A percentile compares a stretch with the other conserved stretches of the same genome.
Evolutionary conservation across 2,113 vertebrate species (phyloP).

Genomic region (Baryphthengus martii): DNA sequence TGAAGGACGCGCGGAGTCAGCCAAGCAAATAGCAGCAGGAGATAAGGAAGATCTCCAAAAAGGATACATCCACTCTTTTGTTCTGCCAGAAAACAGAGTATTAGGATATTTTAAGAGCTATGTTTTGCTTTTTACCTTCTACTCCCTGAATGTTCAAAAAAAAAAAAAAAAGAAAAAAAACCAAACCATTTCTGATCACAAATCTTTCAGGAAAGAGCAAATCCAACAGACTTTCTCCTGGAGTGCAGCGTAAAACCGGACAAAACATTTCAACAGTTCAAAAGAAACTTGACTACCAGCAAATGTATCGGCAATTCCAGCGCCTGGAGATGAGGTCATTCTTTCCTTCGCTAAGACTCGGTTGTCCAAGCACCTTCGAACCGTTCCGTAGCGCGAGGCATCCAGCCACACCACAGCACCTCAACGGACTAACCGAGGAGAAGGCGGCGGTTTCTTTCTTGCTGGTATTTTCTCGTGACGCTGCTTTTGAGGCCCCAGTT

Average conservation of each 20-base stretch:
- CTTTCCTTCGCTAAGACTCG: neutral
- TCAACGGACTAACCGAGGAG: neutral
- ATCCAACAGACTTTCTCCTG: neutral
- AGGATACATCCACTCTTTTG: neutral
- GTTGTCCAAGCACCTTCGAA: neutral
- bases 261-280: neutral
- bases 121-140: neutral
- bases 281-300: neutral
- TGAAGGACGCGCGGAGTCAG: neutral
- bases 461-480: neutral
- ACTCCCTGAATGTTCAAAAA: accelerated
- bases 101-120: neutral
- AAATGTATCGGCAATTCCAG: neutral
- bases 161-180: too few relatives aligned
- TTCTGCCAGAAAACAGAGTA: neutral
- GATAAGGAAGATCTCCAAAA: neutral
- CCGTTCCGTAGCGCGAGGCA: accelerated
- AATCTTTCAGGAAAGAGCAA: neutral
- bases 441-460: neutral
- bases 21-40: neutral
- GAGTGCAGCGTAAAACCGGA: neutral
- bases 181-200: neutral
- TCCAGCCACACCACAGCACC: neutral
- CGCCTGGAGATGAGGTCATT: neutral
- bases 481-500: neutral